A percentile compares a stretch with the other conserved stretches of the same genome.
phyloP scores from a whole-genome alignment of 2,797 vertebrate species.

The Heteromormyrus szaboi region DNA sequence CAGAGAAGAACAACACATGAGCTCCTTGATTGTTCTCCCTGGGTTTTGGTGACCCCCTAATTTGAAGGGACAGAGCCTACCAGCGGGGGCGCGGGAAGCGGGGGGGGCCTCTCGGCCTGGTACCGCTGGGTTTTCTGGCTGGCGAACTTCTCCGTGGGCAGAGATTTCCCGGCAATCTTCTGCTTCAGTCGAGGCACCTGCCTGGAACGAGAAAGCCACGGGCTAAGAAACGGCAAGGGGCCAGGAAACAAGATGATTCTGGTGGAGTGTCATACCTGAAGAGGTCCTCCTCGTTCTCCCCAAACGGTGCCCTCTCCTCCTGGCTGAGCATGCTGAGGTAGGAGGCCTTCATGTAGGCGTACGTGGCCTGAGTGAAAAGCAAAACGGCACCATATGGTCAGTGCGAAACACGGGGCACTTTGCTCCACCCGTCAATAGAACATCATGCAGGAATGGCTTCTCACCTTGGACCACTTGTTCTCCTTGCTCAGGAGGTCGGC shows the following conservation, averaged over 20 bases:
- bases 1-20: neutral
- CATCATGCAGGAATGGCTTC: neutral
- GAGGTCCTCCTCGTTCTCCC: conserved; percentile 74
- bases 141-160: conserved; percentile 96
- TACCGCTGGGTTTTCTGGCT: conserved; percentile 92
- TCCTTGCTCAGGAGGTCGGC: conserved; percentile 95
- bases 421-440: neutral
- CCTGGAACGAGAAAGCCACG: conserved; percentile 52
- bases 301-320: conserved; percentile 83
- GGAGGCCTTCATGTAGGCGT: conserved; percentile 95
- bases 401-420: neutral
- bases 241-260: neutral
- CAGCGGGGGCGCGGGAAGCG: conserved; percentile 82
- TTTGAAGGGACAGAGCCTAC: conserved; percentile 53
- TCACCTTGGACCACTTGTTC: conserved; percentile 94
- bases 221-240: neutral
- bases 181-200: conserved; percentile 85
- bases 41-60: neutral
- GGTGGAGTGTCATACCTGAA: conserved; percentile 71
- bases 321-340: conserved; percentile 92
- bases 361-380: conserved; percentile 73
- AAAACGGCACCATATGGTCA: neutral
- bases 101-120: conserved; percentile 69
- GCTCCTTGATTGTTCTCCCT: neutral
- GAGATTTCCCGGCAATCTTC: conserved; percentile 95